Evolutionary conservation across 2,888 invertebrate species (phyloP), one percentile per base, ranked within the genome.

Genomic region (Drosophila tanythrix): DNA sequence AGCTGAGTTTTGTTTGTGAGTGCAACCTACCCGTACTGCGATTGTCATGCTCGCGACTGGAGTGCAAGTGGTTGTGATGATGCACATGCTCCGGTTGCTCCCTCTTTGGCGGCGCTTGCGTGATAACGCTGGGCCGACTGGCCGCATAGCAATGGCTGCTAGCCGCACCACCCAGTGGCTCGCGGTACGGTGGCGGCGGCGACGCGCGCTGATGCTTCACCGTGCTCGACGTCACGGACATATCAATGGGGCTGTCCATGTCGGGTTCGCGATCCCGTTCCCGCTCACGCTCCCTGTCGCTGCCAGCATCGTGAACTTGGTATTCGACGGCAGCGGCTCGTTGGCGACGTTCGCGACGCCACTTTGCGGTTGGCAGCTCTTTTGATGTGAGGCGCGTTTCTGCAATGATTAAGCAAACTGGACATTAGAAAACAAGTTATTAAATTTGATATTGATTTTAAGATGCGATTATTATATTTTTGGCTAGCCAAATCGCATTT

Each of bases 321-420:
- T 93, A 93, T 79, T 92, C 92, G 56, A 86, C 90, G 7, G 91
- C 90, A 6, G 94, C 93, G 7, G 94, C 93, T 2, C 94, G 94
- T 62, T 93, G 92, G 31, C 96, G 94, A 46, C 96, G 94, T 78
- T 96, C 96, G 59, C 96, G 94, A 73, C 96, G 95, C 96, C 96
- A 96, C 93, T 96, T 96, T 62, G 95, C 94, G 10, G 96, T 96
- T 70, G 94, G 94, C 76, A 95, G 93, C 84, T 96, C 96, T 92
- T 95, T 96, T 63, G 94, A 93, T 62, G 92, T 91, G 81, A 93
- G 84, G 70, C 93, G 92, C 79, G 92, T 89, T 85, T 93, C 93
- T 93, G 86, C 31, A 91, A 91, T 70, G 75, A 65, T 69, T 72
- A 80, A 74, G 61, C 68, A 38, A 64, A 64, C 70, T 61, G 61